Evolutionary conservation across 1,140 invertebrate species (phyloP), one percentile per base, ranked within the genome.

Genomic region (Ips nitidus): DNA sequence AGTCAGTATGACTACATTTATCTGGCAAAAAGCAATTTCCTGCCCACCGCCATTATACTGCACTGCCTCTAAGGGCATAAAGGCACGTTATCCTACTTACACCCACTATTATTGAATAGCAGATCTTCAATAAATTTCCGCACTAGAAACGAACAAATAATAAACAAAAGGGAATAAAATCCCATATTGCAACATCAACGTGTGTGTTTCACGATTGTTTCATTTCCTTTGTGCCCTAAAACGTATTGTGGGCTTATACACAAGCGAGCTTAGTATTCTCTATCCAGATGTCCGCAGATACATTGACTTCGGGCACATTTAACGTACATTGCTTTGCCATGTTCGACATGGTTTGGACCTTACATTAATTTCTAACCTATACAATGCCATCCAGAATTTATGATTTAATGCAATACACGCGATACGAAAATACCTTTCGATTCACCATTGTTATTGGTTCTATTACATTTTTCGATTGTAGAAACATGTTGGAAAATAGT

Each of bases 161-260:
- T 50, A 6, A 50, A 50, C 45, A 50, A 50, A 50, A 22, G 45
- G 45, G 45, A 50, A 50, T 50, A 50, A 50, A 50, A 50, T 50
- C 45, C 45, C 45, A 50, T 50, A 50, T 50, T 50, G 45, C 7
- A 22, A 50, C 3, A 50, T 50, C 45, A 50, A 50, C 45, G 45
- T 50, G 22, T 22, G 22, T 22, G 45, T 50, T 50, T 50, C 3
- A 22, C 22, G 45, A 50, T 50, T 50, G 45, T 50, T 50, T 50
- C 45, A 3, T 50, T 50, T 50, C 45, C 45, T 50, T 50, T 50
- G 45, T 50, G 45, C 22, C 1, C 22, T 22, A 3, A 50, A 50
- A 50, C 45, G 22, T 50, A 50, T 50, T 50, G 45, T 50, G 45
- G 3, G 45, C 45, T 50, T 3, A 50, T 50, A 50, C 1, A 50